Evolutionary conservation across 2,797 vertebrate genomes (phyloP), one percentile per base, ranked within the genome.

Genomic region (Chaetodon trifasciatus): DNA sequence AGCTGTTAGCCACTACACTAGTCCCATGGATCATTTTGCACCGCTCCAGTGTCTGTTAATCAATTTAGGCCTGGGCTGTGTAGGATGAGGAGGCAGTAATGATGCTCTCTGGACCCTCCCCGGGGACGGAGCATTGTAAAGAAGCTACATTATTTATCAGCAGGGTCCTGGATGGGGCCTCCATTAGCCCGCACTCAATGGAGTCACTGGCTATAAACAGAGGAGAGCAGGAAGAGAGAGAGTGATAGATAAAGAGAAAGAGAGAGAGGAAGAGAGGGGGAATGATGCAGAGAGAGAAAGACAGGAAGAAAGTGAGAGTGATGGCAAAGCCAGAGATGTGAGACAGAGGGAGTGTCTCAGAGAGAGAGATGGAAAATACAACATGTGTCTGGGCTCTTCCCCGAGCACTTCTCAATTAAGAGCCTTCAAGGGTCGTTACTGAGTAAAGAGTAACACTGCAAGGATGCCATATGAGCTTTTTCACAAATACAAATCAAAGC

Each of bases 131-230:
- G 96, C 97, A 97, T 98, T 98, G 98, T 97, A 97, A 97, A 97
- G 96, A 96, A 96, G 96, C 95, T 99, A 98, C 97, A 99, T 99
- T 99, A 99, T 99, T 99, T 98, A 99, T 99, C 97, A 99, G 97
- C 97, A 97, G 96, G 97, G 94, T 94, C 94, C 93, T 96, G 92
- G 96, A 96, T 93, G 92, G 97, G 96, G 96, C 96, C 93, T 99
- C 98, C 98, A 99, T 99, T 99, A 99, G 96, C 95, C 95, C 92
- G 93, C 90, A 92, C 96, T 96, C 96, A 96, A 96, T 96, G 95
- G 95, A 95, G 95, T 96, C 92, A 94, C 94, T 94, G 93, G 95
- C 96, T 95, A 96, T 95, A 92, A 94, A 92, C 86, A 83, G 85
- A 85, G 89, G 83, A 89, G 88, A 73, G 84, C 91, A 93, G 93